Evolutionary conservation across 2,797 vertebrate species (phyloP), one percentile per base, ranked within the genome.

Genomic region (Sciurus vulgaris): DNA sequence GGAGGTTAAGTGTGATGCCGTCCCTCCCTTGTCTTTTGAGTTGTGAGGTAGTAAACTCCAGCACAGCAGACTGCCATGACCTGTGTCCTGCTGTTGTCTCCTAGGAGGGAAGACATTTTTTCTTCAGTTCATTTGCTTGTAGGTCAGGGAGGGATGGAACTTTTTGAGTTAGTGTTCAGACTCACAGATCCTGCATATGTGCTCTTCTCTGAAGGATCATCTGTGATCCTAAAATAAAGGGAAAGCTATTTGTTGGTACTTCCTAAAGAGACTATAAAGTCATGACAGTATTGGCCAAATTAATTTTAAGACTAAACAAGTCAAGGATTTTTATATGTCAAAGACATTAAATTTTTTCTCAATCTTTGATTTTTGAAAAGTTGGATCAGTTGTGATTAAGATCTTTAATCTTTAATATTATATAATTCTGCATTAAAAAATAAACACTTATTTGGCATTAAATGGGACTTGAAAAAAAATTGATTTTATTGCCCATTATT

Each of bases 401-500:
- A 85, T 65, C 59, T 93, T 74, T 91, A 61, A 85, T 93, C 51
- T 59, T 93, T 92, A 69, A 70, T 96, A 94, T 81, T 81, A 49
- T 93, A 61, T 81, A 90, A 92, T 93, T 97, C 89, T 77, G 41
- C 81, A 89, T 61, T 96, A 94, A 86, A 89, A 94, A 97, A 94
- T 86, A 88, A 97, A 95, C 89, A 65, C 83, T 41, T 89, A 56
- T 38, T 86, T 72, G 67, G 79, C 87, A 91, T 87, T 86, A 61
- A 94, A 44, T 94, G 88, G 67, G 77, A 96, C 85, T 86, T 96
- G 72, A 30, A 95, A 89, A 28, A 88, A 94, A 86, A 95, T 86
- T 95, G 79, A 59, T 89, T 84, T 88, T 89, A 51, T 72, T 72
- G 88, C 77, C 88, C 89, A 35, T 96, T 30, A 54, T 85, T 76